Base-by-base conservation (phyloP, 2,113 vertebrate species). In the human region DNA sequence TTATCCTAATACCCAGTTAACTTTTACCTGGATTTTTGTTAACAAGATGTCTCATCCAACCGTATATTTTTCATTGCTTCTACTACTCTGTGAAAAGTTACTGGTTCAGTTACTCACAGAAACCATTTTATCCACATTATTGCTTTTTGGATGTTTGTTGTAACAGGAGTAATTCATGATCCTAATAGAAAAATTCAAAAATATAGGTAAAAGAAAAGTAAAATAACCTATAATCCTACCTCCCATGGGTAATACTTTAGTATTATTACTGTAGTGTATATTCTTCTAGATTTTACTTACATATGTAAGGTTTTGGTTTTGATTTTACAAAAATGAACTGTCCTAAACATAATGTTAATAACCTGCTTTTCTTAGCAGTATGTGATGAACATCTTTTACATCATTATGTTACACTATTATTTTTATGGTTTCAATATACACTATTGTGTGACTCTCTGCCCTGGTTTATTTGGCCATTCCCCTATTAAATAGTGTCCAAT, bases 161-260 rank as follows among this genome's bases (percentile, higher is more conserved):
- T 78, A 79, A 68, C 27, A 92, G 59, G 93, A 89, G 6, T 82
- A 90, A 82, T 90, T 70, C 27, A 43, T 88, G 45, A 78, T 97
- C 73, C 70, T 78, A 68, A 61, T 81, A 72, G 81, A 89, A 94
- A 95, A 89, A 93, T 72, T 76, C 6, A 32, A 78, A 93, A 97
- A 57, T 89, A 87, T 18, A 64, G 10, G 52, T 89, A 57, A 90
- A 70, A 89, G 45, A 83, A 40, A 95, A 88, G 30, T 23, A 76
- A 76, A 95, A 82, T 50, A 76, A 84, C 45, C n/a, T 85, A 22
- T 18, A 55, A 80, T 88, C 43, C 23, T 35, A 83, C 55, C 38
- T 94, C 25, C 23, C 25, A 40, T 22, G 32, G 8, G 22, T 94
- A 55, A 55, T 12, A 70, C 12, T 11, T 75, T 55, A 68, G 10